Evolutionary conservation across 35 echinoderm and acorn worm species (phyloP), one percentile per base, ranked within the genome.

Genomic region (Chiridota heheva): DNA sequence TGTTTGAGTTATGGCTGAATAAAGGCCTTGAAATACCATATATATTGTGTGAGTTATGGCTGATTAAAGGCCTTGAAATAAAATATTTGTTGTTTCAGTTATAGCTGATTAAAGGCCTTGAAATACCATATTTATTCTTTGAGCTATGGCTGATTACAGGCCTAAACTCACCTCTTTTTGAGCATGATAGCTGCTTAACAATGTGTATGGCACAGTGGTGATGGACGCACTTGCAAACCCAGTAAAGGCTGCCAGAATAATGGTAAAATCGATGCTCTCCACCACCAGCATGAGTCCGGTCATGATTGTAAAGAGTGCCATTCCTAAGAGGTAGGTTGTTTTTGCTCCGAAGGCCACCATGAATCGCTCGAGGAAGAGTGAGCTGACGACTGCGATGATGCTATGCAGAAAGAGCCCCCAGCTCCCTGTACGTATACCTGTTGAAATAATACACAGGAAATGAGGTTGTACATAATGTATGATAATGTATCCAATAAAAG

Each of bases 341-440:
- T 58, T 73, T 2, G 84, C 58, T 3, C 94, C 94, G 20, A 70
- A 80, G 7, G 27, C 60, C 3, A 31, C 75, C 41, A 97, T 87
- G 2, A 91, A 30, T 12, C 42, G 46, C 25, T 84, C 81, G 0
- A 98, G 57, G 40, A 84, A 91, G 13, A 90, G 31, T n/a, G 95
- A 91, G 24, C 76, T 80, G 12, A 91, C 33, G 2, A 81, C 89
- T 40, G 88, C 83, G 7, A 85, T 76, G 15, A 98, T 64, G 55
- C 95, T 88, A 66, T 98, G 84, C 4, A 98, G 81, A 5, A 98
- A 82, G 4, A 91, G 66, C 42, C 95, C 95, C 73, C 86, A 84
- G 34, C 89, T 98, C 0, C 81, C 95, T 81, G 89, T 98, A 13
- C 95, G 72, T 32, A 98, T 85, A 67, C 95, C 95, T 98, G 60